phyloP scores from a whole-genome alignment of 1,140 invertebrate species.

The Notospermus geniculatus region DNA sequence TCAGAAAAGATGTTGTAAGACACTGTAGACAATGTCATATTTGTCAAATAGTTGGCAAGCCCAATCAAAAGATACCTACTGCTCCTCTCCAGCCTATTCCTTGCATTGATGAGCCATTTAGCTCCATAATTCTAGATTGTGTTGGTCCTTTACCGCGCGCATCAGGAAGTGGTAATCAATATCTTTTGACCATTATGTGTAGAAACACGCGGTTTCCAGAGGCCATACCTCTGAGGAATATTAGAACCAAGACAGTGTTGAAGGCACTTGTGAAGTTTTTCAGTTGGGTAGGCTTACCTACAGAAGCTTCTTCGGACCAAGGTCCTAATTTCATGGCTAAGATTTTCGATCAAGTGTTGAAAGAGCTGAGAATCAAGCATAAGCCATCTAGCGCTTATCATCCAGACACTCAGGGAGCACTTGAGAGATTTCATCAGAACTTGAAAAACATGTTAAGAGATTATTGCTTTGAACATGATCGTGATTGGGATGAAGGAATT shows the following conservation, averaged over 20 bases:
- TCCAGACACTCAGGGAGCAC: no score
- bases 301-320: constrained; percentile 17
- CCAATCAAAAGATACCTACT: constrained; percentile 21
- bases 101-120: constrained; percentile 19
- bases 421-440: no score
- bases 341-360: constrained; percentile 19
- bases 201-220: neutral
- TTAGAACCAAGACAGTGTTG: constrained; percentile 1
- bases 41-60: constrained; percentile 25
- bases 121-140: constrained; percentile 20
- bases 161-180: constrained; percentile 12
- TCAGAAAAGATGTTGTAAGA: constrained; percentile 10
- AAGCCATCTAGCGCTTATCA: no score
- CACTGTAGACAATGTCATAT: constrained; percentile 21
- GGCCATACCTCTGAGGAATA: neutral
- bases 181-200: constrained; percentile 5
- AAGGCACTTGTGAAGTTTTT: constrained; percentile 18
- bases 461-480: constrained; percentile 16
- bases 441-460: constrained; percentile 9
- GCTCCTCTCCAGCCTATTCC: constrained; percentile 24
- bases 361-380: neutral
- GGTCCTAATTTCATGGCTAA: constrained; percentile 25
- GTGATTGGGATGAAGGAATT: constrained; percentile 10
- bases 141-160: constrained; percentile 24
- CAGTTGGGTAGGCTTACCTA: constrained; percentile 17